phyloP scores from a whole-genome alignment of 2,888 invertebrate genomes.

The Anarsia innoxiella region DNA sequence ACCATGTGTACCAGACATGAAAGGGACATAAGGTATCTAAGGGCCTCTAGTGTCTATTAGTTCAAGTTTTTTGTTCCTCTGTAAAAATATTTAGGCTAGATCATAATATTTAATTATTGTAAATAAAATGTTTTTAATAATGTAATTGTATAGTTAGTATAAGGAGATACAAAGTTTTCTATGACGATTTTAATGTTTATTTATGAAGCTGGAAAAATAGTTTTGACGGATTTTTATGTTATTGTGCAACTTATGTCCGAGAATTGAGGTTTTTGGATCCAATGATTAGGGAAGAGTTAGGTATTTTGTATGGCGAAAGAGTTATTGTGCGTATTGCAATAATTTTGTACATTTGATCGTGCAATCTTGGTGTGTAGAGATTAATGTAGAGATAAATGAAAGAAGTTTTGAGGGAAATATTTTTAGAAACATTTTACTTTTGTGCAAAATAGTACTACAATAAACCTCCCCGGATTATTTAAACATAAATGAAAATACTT shows the following conservation, averaged over 20 bases:
- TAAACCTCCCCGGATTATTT: no score
- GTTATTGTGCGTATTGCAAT: slow-evolving; percentile 32
- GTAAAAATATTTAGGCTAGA: slow-evolving; percentile 62
- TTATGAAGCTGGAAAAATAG: slow-evolving; percentile 18
- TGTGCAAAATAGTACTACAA: neutral
- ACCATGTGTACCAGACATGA: slow-evolving; percentile 50
- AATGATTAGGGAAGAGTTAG: no score
- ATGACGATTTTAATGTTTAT: slow-evolving; percentile 29
- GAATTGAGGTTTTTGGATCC: no score
- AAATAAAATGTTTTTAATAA: slow-evolving; percentile 71
- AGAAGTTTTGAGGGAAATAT: slow-evolving; percentile 2
- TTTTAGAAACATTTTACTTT: neutral
- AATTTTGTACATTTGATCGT: slow-evolving; percentile 44
- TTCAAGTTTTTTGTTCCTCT: slow-evolving; percentile 71
- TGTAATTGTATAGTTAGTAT: slow-evolving; percentile 60
- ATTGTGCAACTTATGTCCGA: no score
- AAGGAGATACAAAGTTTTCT: slow-evolving; percentile 53
- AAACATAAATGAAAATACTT: no score
- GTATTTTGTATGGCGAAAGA: slow-evolving; percentile 30
- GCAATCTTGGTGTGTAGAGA: slow-evolving; percentile 57
- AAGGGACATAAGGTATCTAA: slow-evolving; percentile 37
- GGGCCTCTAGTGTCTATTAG: slow-evolving; percentile 63
- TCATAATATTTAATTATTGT: slow-evolving; percentile 60
- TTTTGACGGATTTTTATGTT: neutral
- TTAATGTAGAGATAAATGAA: slow-evolving; percentile 29